Conservation (phyloP, 2,797 vertebrate genomes). For the Buphagus erythrorhynchus region DNA sequence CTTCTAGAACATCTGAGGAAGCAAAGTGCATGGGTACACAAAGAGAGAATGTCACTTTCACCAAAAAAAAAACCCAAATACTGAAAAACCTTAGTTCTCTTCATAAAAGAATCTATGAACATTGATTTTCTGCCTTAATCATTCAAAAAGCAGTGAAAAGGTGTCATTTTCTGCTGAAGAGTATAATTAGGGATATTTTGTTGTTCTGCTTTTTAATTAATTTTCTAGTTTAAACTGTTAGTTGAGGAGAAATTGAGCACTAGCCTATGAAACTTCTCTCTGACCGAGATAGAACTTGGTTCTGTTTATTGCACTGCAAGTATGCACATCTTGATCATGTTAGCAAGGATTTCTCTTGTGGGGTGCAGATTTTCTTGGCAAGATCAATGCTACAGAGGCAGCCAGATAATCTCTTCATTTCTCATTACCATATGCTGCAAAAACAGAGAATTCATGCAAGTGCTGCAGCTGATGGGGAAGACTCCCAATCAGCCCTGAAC, state of each 20-base stretch:
- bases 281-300: not conserved
- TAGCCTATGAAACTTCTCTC: not conserved
- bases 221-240: not conserved
- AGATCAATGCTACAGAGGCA: slow-evolving; percentile 12
- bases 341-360: not conserved
- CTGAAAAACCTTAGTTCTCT: not conserved
- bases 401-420: slow-evolving; percentile 52
- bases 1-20: slow-evolving; percentile 4
- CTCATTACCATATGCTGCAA: slow-evolving; percentile 58
- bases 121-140: not conserved
- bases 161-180: not conserved
- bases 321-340: slow-evolving; percentile 30
- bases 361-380: slow-evolving; percentile 55
- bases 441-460: slow-evolving; percentile 1
- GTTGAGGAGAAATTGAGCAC: not conserved
- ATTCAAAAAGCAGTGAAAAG: not conserved
- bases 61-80: not conserved
- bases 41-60: not conserved
- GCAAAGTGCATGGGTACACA: not conserved
- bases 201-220: not conserved
- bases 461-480: not conserved
- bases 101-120: not conserved
- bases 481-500: not conserved
- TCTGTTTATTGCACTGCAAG: not conserved
- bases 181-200: not conserved